phyloP scores from a whole-genome alignment of 2,888 invertebrate species.

The Amiota minor region DNA sequence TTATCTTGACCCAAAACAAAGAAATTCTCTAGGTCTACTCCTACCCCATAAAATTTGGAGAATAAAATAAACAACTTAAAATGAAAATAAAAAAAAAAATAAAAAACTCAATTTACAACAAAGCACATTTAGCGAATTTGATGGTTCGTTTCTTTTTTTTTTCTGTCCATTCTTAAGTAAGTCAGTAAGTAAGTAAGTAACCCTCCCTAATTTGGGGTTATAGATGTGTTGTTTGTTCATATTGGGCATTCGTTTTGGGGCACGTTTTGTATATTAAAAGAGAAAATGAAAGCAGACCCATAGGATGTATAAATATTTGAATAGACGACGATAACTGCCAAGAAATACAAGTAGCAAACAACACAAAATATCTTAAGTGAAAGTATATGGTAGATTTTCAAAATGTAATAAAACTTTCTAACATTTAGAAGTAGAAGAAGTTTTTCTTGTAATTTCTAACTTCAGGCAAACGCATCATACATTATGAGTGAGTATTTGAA shows the following conservation, averaged over 20 bases:
- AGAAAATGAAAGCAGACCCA: slow-evolving; percentile 12
- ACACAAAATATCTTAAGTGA: not conserved
- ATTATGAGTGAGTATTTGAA: no score
- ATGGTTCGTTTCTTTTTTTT: not conserved
- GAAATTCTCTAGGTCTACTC: not conserved
- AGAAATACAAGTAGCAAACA: not conserved
- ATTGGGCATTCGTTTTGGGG: not conserved
- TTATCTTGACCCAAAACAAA: not conserved
- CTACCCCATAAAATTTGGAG: not conserved
- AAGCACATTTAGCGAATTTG: slow-evolving; percentile 13
- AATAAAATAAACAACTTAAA: slow-evolving; percentile 1
- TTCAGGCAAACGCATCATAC: no score
- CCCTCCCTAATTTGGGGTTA: not conserved
- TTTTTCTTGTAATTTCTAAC: no score
- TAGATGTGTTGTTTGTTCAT: not conserved
- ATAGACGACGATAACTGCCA: not conserved
- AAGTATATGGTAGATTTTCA: no score
- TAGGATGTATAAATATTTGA: slow-evolving; percentile 28
- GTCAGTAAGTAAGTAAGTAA: not conserved
- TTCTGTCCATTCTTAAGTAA: not conserved
- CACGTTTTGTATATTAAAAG: slow-evolving; percentile 23
- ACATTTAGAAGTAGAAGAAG: no score
- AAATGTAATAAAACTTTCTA: no score
- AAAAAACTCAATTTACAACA: slow-evolving; percentile 11
- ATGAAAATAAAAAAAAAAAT: not conserved